Conservation (phyloP, 2,888 invertebrate genomes). For the Oligia strigilis region DNA sequence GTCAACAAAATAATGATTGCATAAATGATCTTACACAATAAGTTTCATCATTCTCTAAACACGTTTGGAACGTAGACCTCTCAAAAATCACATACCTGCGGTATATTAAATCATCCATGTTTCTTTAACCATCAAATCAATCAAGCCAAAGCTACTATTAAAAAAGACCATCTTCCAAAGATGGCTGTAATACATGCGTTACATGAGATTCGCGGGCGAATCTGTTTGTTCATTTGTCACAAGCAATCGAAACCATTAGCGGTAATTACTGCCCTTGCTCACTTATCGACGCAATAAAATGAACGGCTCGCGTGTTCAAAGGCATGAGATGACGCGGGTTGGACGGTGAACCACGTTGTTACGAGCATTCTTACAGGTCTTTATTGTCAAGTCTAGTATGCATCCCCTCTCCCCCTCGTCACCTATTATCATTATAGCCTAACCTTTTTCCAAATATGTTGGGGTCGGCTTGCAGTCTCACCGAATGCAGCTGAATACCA, state of each 20-base stretch:
- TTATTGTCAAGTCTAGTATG: no score
- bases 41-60: not conserved
- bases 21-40: not conserved
- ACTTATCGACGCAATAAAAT: slow-evolving; percentile 71
- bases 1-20: not conserved
- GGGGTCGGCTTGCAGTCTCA: no score
- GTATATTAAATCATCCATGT: not conserved
- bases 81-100: not conserved
- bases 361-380: not conserved
- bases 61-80: not conserved
- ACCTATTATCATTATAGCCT: no score
- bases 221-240: slow-evolving; percentile 77
- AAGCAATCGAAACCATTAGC: slow-evolving; percentile 76
- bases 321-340: slow-evolving; percentile 47
- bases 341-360: not conserved
- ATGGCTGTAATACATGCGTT: slow-evolving; percentile 42
- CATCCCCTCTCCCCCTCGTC: no score
- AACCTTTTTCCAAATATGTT: no score
- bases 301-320: slow-evolving; percentile 52
- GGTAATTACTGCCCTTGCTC: slow-evolving; percentile 74
- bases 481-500: no score
- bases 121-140: not conserved
- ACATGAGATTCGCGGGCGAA: slow-evolving; percentile 58
- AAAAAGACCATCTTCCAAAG: slow-evolving; percentile 18
- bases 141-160: not conserved